Evolutionary conservation across 2,888 invertebrate species (phyloP).

Genomic region (Gerris lacustris): DNA sequence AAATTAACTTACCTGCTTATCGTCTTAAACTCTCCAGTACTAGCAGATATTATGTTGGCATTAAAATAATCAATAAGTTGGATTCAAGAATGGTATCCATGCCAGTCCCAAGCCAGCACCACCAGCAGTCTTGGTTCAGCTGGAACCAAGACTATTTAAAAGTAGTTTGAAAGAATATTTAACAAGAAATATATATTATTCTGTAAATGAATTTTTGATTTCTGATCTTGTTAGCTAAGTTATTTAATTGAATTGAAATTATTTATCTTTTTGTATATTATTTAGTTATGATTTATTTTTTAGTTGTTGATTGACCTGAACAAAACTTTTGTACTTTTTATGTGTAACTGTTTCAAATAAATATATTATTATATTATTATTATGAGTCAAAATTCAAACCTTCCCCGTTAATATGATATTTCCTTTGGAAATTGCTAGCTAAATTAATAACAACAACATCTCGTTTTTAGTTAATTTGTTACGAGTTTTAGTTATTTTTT

Average conservation of each 20-base stretch:
- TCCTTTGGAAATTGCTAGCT: too few relatives aligned
- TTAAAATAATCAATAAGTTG: background rate
- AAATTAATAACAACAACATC: too few relatives aligned
- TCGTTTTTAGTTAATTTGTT: too few relatives aligned
- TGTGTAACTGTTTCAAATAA: background rate
- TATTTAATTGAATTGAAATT: too few relatives aligned
- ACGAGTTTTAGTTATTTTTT: too few relatives aligned
- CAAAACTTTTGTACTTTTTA: background rate
- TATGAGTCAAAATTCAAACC: background rate
- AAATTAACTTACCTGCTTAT: background rate
- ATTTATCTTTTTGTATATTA: too few relatives aligned
- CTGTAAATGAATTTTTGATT: background rate
- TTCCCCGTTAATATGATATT: background rate
- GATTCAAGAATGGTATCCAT: background rate
- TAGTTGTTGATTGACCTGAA: background rate
- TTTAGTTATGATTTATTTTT: background rate
- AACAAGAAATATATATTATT: background rate
- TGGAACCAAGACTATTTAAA: background rate
- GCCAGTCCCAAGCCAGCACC: too few relatives aligned
- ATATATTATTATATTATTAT: background rate
- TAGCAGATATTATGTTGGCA: background rate
- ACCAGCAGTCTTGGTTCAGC: too few relatives aligned
- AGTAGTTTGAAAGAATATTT: background rate
- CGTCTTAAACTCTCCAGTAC: background rate
- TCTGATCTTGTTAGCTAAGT: too few relatives aligned